Evolutionary conservation across 2,888 invertebrate species (phyloP).

Genomic region (Agrilus cyanescens): DNA sequence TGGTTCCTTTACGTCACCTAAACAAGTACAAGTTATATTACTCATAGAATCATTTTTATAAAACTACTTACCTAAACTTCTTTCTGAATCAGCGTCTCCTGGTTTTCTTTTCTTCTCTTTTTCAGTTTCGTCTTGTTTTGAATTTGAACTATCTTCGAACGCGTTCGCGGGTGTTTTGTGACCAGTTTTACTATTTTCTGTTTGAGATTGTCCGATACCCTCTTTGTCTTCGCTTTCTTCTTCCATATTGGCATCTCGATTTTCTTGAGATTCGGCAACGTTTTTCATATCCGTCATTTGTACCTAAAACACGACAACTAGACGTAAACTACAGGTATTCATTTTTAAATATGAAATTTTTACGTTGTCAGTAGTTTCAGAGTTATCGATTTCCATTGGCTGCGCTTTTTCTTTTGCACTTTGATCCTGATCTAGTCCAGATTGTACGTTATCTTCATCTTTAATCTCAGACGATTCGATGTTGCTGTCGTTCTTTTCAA

Average conservation of each 20-base stretch:
- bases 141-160: slow-evolving; percentile 25
- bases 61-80: slow-evolving; percentile 45
- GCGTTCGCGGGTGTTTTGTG: slow-evolving; percentile 46
- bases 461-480: slow-evolving; percentile 33
- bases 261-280: slow-evolving; percentile 30
- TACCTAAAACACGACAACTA: slow-evolving; percentile 32
- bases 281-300: slow-evolving; percentile 30
- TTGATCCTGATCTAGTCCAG: slow-evolving; percentile 28
- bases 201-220: slow-evolving; percentile 62
- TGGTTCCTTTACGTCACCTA: slow-evolving; percentile 50
- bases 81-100: slow-evolving; percentile 61
- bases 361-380: slow-evolving; percentile 38
- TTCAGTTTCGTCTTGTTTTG: slow-evolving; percentile 28
- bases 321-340: slow-evolving; percentile 3
- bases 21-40: slow-evolving; percentile 12
- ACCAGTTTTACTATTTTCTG: slow-evolving; percentile 57
- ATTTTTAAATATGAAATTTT: slow-evolving; percentile 3
- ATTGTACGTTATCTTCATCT: slow-evolving; percentile 16
- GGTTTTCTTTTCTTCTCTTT: slow-evolving; percentile 52
- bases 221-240: slow-evolving; percentile 48
- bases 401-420: slow-evolving; percentile 33
- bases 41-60: background rate
- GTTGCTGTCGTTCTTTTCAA: slow-evolving; percentile 20
- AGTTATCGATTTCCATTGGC: slow-evolving; percentile 35
- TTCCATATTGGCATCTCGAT: slow-evolving; percentile 43